Base-by-base conservation (phyloP, 2,888 invertebrate species). In the Oxycera nigricornis region DNA sequence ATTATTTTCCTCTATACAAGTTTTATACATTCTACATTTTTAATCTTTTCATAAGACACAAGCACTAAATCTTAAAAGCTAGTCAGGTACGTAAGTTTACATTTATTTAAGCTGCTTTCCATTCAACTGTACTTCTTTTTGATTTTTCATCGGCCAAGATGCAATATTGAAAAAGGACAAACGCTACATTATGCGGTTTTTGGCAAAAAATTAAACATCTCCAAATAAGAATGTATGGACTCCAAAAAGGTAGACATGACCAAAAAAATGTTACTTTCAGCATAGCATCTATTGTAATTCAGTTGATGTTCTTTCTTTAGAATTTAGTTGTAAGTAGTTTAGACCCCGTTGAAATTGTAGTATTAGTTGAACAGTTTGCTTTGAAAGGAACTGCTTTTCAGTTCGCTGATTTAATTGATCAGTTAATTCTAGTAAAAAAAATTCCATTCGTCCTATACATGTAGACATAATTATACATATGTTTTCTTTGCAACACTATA, bases 81-180 rank as follows among this genome's bases (percentile, higher is more conserved):
- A 76, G 72, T 76, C 76, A 76, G 76, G 76, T 76, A 76, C 76
- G 62, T 76, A 26, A 62, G 62, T 76, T 73, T 61, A 73, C 30
- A 17, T 65, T 67, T 52, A 31, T 28, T 24, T 73, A 55, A 50
- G 50, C 39, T 55, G 65, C 20, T 46, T 28, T 41, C 9, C 24
- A n/a, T 55, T 65, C 62, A 50, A 50, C 4, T 35, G 20, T 3
- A 7, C 4, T 46, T 46, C 14, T n/a, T 2, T 46, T 46, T 46
- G 3, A n/a, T 30, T 39, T 62, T 28, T 3, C 9, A 22, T 24
- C 26, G 55, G 55, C 55, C 55, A 57, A 17, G 46, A n/a, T n/a
- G 35, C 11, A 62, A 17, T 39, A 31, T 62, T 46, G 17, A 35
- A 35, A 35, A 22, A 20, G 57, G 22, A 57, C 9, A 2, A 57